Evolutionary conservation across 2,113 vertebrate genomes (phyloP), one percentile per base, ranked within the genome.

Genomic region (Anguilla japonica): DNA sequence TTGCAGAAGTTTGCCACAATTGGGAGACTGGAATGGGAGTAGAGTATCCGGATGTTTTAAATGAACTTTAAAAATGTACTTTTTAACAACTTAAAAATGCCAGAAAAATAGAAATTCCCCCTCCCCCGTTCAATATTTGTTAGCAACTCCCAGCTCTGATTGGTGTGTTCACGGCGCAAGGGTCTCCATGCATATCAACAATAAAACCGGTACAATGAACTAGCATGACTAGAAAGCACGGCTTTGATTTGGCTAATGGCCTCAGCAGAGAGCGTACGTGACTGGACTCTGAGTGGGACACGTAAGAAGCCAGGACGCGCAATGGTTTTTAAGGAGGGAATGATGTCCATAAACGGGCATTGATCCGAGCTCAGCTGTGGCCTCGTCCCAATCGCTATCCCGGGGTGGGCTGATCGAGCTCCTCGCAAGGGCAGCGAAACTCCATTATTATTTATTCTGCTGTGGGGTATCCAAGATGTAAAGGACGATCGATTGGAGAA

Each of bases 271-370:
- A 43, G 14, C 13, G 29, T 26, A 80, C 71, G 84, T 63, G 83
- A 83, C 81, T 81, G 81, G 89, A 85, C 83, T 71, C 83, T 81
- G 41, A 86, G 82, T 26, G 7, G 22, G 41, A 13, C 15, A 16
- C 5, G 41, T 41, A 34, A 75, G 71, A 34, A 26, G 16, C 41
- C 22, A 26, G 20, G 20, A 26, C 46, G 84, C 41, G 67, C 5
- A 71, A 29, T 18, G 41, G n/a, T 29, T 20, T 41, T 16, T 43
- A 4, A 43, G 39, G 41, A 46, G 40, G 29, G 41, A 29, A 50
- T 78, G 6, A 16, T 16, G 26, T 20, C 29, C 15, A 79, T 26
- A 50, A 85, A 34, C 63, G 50, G 84, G 6, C 84, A 85, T 79
- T 39, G 84, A 79, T 40, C 41, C 6, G 67, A 78, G 34, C 43